A percentile compares a stretch with the other conserved stretches of the same genome.
Evolutionary conservation across 2,113 vertebrate species (phyloP).

Genomic region (Amblyornis subalaris): DNA sequence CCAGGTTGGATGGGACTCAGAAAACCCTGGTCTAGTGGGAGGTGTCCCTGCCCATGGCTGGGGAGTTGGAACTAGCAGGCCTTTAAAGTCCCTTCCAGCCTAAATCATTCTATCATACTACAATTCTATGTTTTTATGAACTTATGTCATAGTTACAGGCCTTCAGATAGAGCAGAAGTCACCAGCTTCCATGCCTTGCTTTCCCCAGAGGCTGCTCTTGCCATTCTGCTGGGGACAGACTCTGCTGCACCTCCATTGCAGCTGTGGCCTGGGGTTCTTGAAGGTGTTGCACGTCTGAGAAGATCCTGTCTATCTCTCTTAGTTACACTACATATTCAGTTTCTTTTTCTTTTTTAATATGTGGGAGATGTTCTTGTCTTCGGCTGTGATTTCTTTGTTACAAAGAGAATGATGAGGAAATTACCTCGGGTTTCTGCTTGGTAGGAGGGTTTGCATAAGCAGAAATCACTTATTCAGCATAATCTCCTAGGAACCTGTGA

Average conservation of each 20-base stretch:
- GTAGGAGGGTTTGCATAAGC: not conserved
- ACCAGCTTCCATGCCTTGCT: not conserved
- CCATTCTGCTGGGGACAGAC: not conserved
- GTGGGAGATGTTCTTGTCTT: not conserved
- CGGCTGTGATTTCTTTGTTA: not conserved
- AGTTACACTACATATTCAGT: not conserved
- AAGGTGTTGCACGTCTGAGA: not conserved
- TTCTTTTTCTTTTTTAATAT: not conserved
- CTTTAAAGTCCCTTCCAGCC: not conserved
- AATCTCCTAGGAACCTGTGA: not conserved
- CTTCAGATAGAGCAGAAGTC: not conserved
- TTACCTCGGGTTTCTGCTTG: not conserved
- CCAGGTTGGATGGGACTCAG: not conserved
- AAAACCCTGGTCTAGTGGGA: not conserved
- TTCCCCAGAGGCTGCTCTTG: not conserved
- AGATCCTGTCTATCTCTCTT: not conserved
- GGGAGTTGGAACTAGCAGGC: not conserved
- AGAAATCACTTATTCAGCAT: not conserved
- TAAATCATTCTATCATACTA: not conserved
- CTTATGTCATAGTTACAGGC: not conserved
- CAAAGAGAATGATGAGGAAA: not conserved
- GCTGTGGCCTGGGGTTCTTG: not conserved
- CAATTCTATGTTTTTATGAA: not conserved
- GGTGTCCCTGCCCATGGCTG: not conserved
- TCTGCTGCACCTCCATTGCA: not conserved